Evolutionary conservation across 2,888 invertebrate genomes (phyloP).

Genomic region (Aleiodes leptofemur): DNA sequence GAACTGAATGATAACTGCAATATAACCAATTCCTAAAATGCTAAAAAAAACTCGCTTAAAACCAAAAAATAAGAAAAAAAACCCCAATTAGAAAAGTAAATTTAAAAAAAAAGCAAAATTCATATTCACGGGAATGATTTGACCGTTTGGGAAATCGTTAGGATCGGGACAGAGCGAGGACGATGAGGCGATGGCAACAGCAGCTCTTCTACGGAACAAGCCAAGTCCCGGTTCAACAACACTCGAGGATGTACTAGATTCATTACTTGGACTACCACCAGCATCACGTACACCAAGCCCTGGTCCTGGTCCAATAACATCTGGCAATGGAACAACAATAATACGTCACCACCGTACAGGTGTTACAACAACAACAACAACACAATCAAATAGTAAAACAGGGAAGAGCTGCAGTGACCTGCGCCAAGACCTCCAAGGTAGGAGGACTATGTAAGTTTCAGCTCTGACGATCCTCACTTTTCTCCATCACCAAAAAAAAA

Average conservation of each 20-base stretch:
- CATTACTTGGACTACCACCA: constrained; percentile 90
- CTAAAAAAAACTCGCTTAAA: constrained; percentile 31
- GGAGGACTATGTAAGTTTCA: constrained; percentile 88
- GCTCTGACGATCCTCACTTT: constrained; percentile 74
- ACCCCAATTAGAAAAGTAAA: not conserved
- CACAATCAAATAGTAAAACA: constrained; percentile 66
- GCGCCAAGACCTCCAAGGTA: constrained; percentile 79
- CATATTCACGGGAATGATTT: constrained; percentile 50
- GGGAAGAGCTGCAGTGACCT: constrained; percentile 74
- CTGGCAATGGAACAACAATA: constrained; percentile 11
- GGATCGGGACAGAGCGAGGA: constrained; percentile 72
- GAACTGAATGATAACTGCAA: constrained; percentile 44
- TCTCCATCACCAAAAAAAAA: constrained; percentile 45
- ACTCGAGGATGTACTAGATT: constrained; percentile 95
- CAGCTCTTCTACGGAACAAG: constrained; percentile 73
- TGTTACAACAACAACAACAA: constrained; percentile 44
- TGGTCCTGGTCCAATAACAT: constrained; percentile 70
- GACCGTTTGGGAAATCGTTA: constrained; percentile 59
- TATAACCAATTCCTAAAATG: constrained; percentile 17
- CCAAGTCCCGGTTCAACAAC: constrained; percentile 86
- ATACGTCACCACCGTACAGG: constrained; percentile 49
- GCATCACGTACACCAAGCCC: constrained; percentile 87
- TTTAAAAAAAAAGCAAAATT: constrained; percentile 32
- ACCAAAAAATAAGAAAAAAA: constrained; percentile 33
- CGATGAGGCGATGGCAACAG: constrained; percentile 64